Percentiles rank a stretch among this genome's conserved stretches.
Evolutionary conservation across 2,797 vertebrate genomes (phyloP).

Genomic region (Moxostoma hubbsi): DNA sequence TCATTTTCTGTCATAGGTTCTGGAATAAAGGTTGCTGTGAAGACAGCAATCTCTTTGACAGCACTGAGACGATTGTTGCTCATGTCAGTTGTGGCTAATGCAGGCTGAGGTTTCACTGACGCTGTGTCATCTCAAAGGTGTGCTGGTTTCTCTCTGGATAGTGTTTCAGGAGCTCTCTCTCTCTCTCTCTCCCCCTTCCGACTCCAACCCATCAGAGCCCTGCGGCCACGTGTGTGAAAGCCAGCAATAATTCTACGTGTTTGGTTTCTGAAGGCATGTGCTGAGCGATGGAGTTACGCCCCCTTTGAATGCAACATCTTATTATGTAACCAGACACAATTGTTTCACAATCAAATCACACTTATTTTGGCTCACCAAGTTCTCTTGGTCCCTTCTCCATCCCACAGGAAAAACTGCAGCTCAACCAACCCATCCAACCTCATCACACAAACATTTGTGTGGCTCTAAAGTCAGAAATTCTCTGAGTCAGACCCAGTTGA

Average conservation of each 20-base stretch:
- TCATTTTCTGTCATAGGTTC: conserved; percentile 48
- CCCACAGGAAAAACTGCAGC: conserved; percentile 14
- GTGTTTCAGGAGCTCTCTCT: conserved; percentile 75
- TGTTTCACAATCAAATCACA: conserved; percentile 81
- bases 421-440: conserved; percentile 14
- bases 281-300: conserved; percentile 75
- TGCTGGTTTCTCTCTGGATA: conserved; percentile 79
- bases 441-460: conserved; percentile 31
- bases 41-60: conserved; percentile 45
- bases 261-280: conserved; percentile 62
- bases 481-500: conserved; percentile 28
- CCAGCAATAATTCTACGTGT: conserved; percentile 67
- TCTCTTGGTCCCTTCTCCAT: conserved; percentile 6
- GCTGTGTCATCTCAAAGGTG: conserved; percentile 77
- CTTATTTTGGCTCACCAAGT: conserved; percentile 68
- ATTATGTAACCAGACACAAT: conserved; percentile 82
- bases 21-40: conserved; percentile 34
- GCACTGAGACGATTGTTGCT: conserved; percentile 72
- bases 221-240: conserved; percentile 73
- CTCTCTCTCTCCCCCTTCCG: conserved; percentile 45
- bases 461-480: conserved; percentile 24
- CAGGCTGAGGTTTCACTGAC: conserved; percentile 72
- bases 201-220: conserved; percentile 54
- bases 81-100: conserved; percentile 64
- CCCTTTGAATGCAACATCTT: conserved; percentile 79